Base-by-base conservation (phyloP, 2,888 invertebrate genomes). In the Leuctra nigra region DNA sequence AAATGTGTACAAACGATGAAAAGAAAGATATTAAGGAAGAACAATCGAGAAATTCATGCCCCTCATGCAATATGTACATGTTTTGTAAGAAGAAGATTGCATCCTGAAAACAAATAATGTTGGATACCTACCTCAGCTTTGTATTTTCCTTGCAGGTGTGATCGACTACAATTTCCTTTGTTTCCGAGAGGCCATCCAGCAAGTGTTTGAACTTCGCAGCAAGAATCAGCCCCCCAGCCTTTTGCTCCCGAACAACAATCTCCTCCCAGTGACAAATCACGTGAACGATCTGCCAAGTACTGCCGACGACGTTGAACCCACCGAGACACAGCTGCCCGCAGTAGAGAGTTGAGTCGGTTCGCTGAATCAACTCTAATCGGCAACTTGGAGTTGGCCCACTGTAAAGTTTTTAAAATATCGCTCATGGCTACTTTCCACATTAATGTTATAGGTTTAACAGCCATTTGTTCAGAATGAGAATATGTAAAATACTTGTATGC, bases 121-220 rank as follows among this genome's bases (percentile, higher is more conserved):
- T n/a, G n/a, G n/a, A n/a, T n/a, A n/a, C n/a, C n/a, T n/a, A n/a
- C n/a, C n/a, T n/a, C n/a, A n/a, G n/a, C n/a, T n/a, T n/a, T n/a
- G n/a, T n/a, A n/a, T 44, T 44, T 20, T 64, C 63, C 63, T 79
- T 79, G 4, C 75, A 93, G 92, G 93, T 66, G 87, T 98, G 54
- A 98, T 99, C 68, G 97, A 99, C 74, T 99, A 97, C 76, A 99
- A 99, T 73, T 98, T 99, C 70, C 78, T 94, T 63, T 95, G 95
- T 74, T 97, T 99, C 73, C 90, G 96, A 36, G 87, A 93, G 71
- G 96, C 94, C 14, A 96, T 98, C 64, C 92, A 94, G 65, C 91
- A 95, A 73, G 94, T 98, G 20, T 96, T 98, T 73, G 93, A 94
- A 69, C 71, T 91, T 55, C 79, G 89, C 50, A 84, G 85, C 66